These are phyloP conservation scores for Mus pahari DNA, from an alignment of 2,113 vertebrate genomes.

Conservation along the genomic window DNA sequence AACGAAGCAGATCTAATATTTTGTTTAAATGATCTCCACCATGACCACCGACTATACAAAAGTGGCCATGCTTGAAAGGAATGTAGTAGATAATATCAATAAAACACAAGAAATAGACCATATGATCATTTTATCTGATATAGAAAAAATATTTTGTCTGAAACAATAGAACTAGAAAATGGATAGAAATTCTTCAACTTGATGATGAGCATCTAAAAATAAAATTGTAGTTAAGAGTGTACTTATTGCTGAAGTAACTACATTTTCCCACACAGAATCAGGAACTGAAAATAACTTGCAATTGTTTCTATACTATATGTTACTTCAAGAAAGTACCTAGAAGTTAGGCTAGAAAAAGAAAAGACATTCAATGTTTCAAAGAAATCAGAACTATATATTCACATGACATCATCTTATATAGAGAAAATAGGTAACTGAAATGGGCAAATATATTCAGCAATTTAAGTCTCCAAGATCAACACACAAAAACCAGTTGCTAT, in stretches of 20 bases:
- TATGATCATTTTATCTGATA: neutral
- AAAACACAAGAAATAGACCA: neutral
- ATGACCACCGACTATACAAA: neutral
- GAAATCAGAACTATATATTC: neutral
- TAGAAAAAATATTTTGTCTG: neutral
- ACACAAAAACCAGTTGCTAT: neutral
- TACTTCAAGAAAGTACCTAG: neutral
- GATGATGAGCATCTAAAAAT: neutral
- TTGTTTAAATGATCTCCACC: neutral
- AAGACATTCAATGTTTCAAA: neutral
- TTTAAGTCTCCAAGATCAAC: neutral
- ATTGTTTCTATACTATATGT: neutral
- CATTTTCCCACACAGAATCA: neutral
- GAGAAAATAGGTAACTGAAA: neutral
- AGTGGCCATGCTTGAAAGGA: neutral
- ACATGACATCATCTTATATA: neutral
- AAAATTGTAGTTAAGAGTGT: neutral
- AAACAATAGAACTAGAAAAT: neutral
- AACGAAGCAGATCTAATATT: neutral
- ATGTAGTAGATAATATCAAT: neutral
- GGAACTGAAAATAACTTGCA: neutral
- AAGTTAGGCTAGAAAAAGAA: neutral
- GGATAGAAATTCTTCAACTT: neutral
- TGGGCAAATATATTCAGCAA: neutral
- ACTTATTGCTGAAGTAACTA: neutral